Evolutionary conservation across 2,888 invertebrate genomes (phyloP).

Genomic region (Cyrtodaria siliqua): DNA sequence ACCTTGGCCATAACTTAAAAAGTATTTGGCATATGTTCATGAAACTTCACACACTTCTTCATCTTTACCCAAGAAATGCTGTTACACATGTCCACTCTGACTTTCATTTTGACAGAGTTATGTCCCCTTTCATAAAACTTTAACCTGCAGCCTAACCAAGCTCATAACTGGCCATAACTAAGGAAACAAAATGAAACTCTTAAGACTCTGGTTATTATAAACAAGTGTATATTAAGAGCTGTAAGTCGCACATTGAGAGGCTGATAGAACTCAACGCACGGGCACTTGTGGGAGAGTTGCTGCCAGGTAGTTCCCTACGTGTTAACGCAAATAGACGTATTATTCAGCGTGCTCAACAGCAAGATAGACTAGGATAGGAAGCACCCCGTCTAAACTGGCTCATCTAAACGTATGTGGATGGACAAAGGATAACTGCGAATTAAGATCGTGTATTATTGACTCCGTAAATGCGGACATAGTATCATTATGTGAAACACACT

Average conservation of each 20-base stretch:
- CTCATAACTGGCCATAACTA: too few species aligned
- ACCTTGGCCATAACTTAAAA: too few species aligned
- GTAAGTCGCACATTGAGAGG: conserved; percentile 29
- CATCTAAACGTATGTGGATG: conserved; percentile 58
- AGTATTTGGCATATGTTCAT: too few species aligned
- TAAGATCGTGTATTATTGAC: conserved; percentile 26
- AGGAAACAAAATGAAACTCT: conserved; percentile 38
- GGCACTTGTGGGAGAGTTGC: conserved; percentile 12
- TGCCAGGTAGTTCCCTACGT: conserved; percentile 9
- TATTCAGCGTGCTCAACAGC: background rate
- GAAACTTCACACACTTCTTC: too few species aligned
- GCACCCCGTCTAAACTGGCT: conserved; percentile 19
- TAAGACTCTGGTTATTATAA: conserved; percentile 20
- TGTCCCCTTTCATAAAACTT: too few species aligned
- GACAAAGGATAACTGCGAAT: conserved; percentile 38
- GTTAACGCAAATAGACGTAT: conserved; percentile 28
- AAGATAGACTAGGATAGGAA: conserved; percentile 12
- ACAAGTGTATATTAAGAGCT: conserved; percentile 36
- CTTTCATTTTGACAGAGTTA: too few species aligned
- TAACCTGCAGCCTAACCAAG: too few species aligned
- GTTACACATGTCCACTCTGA: too few species aligned
- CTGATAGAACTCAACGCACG: conserved; percentile 29
- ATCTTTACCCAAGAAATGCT: too few species aligned
- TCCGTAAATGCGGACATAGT: conserved; percentile 40
- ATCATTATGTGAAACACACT: conserved; percentile 44